phyloP scores from a whole-genome alignment of 37 sponge, comb jelly and placozoan species.

The Chondrosia reniformis region DNA sequence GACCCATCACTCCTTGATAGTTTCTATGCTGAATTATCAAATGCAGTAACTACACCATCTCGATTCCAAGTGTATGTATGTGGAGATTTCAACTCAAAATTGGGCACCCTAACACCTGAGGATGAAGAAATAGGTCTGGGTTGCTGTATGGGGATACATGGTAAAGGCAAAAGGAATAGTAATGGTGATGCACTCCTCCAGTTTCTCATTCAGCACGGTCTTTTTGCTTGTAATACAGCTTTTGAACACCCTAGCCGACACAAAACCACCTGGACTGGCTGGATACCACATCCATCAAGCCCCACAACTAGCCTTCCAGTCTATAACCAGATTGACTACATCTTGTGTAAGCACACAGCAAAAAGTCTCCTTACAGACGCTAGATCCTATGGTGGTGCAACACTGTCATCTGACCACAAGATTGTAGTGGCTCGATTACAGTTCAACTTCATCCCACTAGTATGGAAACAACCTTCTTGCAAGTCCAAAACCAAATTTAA shows the following conservation, averaged over 20 bases:
- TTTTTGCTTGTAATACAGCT: constrained; percentile 18
- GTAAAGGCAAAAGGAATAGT: not conserved
- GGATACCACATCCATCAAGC: not conserved
- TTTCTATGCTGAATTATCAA: constrained; percentile 13
- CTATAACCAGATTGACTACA: constrained; percentile 14
- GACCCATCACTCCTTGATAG: constrained; percentile 3
- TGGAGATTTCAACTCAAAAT: not conserved
- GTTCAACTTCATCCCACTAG: not conserved
- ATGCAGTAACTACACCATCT: constrained; percentile 9
- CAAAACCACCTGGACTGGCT: constrained; percentile 18
- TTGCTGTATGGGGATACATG: not conserved
- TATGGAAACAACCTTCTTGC: constrained; percentile 6
- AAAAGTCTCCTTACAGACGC: constrained; percentile 5
- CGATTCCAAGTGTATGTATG: constrained; percentile 1
- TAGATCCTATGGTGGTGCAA: constrained; percentile 10
- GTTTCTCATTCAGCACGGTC: constrained; percentile 4
- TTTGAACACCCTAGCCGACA: constrained; percentile 8
- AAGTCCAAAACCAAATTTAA: constrained; percentile 6
- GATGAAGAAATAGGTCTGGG: not conserved
- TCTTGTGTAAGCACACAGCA: not conserved
- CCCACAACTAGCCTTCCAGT: not conserved
- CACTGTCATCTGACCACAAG: constrained; percentile 16
- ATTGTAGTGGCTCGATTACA: constrained; percentile 1
- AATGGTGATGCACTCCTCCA: constrained; percentile 19
- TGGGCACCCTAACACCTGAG: not conserved